Conservation (phyloP, 2,888 invertebrate genomes). For the Geotrupes spiniger region DNA sequence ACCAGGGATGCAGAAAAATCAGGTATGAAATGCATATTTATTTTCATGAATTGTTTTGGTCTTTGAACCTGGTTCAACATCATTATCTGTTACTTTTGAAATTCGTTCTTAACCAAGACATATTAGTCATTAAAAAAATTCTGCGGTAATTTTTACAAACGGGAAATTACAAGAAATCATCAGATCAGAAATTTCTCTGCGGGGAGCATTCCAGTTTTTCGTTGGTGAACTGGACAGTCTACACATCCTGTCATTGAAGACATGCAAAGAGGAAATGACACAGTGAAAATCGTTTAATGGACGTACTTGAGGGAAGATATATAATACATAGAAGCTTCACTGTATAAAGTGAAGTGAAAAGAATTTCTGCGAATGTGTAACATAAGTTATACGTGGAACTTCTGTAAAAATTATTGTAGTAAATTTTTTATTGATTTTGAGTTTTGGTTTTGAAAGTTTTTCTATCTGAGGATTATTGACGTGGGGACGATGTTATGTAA, state of each 20-base stretch:
- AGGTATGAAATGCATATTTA: slow-evolving; percentile 13
- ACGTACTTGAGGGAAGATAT: too few species aligned
- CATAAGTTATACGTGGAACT: background rate
- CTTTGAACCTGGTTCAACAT: background rate
- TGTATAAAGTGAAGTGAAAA: too few species aligned
- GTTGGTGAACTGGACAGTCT: too few species aligned
- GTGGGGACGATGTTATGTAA: slow-evolving; percentile 6
- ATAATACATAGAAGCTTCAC: too few species aligned
- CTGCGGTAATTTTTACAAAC: slow-evolving; percentile 13
- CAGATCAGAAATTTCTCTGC: too few species aligned
- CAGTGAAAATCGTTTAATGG: too few species aligned
- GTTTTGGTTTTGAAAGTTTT: slow-evolving; percentile 13
- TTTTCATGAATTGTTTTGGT: background rate
- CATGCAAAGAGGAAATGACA: too few species aligned
- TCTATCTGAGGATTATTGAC: slow-evolving; percentile 3
- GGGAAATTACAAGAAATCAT: background rate
- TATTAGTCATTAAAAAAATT: slow-evolving; percentile 11
- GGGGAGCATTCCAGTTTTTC: too few species aligned
- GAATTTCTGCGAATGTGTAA: too few species aligned
- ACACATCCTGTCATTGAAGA: too few species aligned
- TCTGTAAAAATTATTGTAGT: slow-evolving; percentile 17
- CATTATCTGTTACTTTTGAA: background rate
- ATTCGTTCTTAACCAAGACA: slow-evolving; percentile 12
- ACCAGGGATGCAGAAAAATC: background rate
- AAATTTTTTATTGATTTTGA: slow-evolving; percentile 13